These are phyloP conservation scores for Cyclargus thomasi DNA, from an alignment of 1,140 invertebrate species.

Conservation along the genomic window DNA sequence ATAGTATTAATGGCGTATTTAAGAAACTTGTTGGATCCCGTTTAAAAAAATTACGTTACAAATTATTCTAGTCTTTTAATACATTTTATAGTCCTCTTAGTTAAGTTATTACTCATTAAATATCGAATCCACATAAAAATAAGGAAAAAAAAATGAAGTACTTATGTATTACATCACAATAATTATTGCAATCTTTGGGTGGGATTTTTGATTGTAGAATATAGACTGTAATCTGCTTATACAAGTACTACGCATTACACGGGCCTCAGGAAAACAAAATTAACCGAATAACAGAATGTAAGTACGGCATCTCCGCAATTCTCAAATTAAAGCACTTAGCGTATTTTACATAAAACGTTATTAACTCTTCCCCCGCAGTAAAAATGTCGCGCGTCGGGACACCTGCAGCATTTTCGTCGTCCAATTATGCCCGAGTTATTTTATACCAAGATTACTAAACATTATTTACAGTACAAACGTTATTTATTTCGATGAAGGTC, in stretches of 20 bases:
- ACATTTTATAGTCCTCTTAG: too few species aligned
- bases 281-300: not conserved
- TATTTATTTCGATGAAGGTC: not conserved
- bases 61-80: too few species aligned
- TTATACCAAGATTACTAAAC: slow-evolving; percentile 22
- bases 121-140: too few species aligned
- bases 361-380: slow-evolving; percentile 51
- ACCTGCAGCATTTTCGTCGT: slow-evolving; percentile 45
- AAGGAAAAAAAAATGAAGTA: too few species aligned
- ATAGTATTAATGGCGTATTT: too few species aligned
- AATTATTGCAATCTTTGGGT: too few species aligned
- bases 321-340: slow-evolving; percentile 37
- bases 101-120: too few species aligned
- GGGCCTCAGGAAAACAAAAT: not conserved
- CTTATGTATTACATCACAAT: too few species aligned
- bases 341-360: slow-evolving; percentile 46
- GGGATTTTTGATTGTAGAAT: too few species aligned
- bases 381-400: slow-evolving; percentile 40
- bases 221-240: too few species aligned
- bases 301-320: slow-evolving; percentile 14
- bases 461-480: not conserved
- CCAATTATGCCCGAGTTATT: slow-evolving; percentile 38
- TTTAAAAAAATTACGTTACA: too few species aligned
- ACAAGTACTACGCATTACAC: not conserved
- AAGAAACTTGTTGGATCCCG: too few species aligned